phyloP scores from a whole-genome alignment of 2,113 vertebrate genomes.

The Oncorhynchus kisutch region DNA sequence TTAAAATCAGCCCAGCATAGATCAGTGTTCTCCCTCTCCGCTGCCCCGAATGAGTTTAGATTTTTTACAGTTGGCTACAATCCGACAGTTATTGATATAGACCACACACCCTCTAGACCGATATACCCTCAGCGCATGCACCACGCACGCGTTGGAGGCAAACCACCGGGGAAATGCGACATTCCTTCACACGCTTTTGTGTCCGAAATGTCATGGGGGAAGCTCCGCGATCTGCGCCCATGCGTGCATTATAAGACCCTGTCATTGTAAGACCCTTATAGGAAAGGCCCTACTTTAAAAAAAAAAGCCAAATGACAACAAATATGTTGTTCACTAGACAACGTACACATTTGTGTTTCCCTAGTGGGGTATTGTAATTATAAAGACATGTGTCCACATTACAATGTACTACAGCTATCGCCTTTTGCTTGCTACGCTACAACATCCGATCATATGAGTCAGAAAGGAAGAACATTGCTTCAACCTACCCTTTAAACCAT shows the following conservation, averaged over 20 bases:
- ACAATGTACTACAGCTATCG: neutral
- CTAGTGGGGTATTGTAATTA: no score
- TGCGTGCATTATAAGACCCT: no score
- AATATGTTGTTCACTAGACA: no score
- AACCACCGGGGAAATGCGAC: conserved; percentile 23
- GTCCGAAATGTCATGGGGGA: neutral
- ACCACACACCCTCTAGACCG: conserved; percentile 64
- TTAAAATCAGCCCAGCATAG: conserved; percentile 3
- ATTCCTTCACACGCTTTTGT: conserved; percentile 47
- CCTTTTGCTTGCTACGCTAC: neutral
- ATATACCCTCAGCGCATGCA: neutral
- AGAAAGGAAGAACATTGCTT: neutral
- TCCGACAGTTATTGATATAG: conserved; percentile 52
- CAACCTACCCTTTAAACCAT: neutral
- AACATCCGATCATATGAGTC: neutral
- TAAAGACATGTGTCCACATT: neutral
- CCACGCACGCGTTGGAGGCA: neutral
- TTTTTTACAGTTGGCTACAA: conserved; percentile 46
- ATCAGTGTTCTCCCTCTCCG: neutral
- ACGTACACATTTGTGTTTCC: no score
- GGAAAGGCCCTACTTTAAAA: no score
- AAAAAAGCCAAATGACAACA: no score
- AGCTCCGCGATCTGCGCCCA: no score
- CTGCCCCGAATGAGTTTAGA: conserved; percentile 8
- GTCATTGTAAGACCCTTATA: no score